Base-by-base conservation (phyloP, 1,140 invertebrate genomes). In the Doryteuthis pealeii region DNA sequence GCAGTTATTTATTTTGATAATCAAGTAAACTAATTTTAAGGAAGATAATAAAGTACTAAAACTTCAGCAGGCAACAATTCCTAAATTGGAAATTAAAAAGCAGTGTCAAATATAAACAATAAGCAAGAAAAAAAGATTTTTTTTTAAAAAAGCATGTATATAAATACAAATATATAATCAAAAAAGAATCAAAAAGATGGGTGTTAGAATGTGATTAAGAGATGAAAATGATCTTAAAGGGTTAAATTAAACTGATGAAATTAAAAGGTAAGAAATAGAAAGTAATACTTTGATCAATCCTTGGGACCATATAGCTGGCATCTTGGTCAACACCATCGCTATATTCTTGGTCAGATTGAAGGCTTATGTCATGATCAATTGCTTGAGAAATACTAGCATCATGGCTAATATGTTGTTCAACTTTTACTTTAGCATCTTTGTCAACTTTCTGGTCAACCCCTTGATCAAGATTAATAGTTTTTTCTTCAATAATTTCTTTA, bases 361-460 rank as follows among this genome's bases (percentile, higher is more conserved):
- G 54, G 54, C 54, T 28, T n/a, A 62, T 22, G 54, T 62, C 2
- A 62, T 62, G 54, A 62, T 62, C 54, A 62, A n/a, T 62, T n/a
- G 26, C 18, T 62, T 62, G 54, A 12, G 6, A 22, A 62, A 62
- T 62, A n/a, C 26, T 62, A 62, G 26, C 26, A 28, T 6, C 54
- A 62, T 62, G 54, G 54, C 54, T 62, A 62, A 62, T 62, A 12
- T 62, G 54, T 62, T 62, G 54, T 18, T 62, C 54, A 62, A 62
- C 54, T 12, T 22, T 28, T 62, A n/a, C 22, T 4, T 62, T 62
- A 62, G 54, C 54, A n/a, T 12, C 18, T n/a, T 62, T 12, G 54
- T 62, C 54, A 62, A 62, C 54, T 62, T 22, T 22, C 54, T 28
- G 26, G 54, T 62, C 18, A 62, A n/a, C 54, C 54, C 54, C 54